These are phyloP conservation scores for Meiosimyza decipiens DNA, from an alignment of 2,888 invertebrate species.

Conservation along the genomic window DNA sequence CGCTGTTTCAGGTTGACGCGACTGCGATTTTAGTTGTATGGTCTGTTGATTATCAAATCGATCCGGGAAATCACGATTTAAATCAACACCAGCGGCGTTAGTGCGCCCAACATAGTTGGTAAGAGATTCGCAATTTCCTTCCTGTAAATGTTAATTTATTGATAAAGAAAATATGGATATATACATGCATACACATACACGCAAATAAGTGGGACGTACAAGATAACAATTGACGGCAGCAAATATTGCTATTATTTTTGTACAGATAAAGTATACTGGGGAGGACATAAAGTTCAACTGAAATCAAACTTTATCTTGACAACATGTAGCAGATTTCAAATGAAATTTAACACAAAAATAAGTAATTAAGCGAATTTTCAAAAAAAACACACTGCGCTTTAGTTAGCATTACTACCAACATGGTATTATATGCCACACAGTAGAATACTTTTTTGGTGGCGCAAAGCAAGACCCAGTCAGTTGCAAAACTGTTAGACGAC, in stretches of 20 bases:
- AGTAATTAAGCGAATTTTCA: too few species aligned
- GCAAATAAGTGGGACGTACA: neutral
- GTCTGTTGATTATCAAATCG: conserved; percentile 74
- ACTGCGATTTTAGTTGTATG: conserved; percentile 63
- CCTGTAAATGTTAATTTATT: conserved; percentile 68
- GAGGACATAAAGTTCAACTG: too few species aligned
- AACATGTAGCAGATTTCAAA: too few species aligned
- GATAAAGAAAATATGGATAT: conserved; percentile 3
- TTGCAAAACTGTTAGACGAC: too few species aligned
- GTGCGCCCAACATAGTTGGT: conserved; percentile 77
- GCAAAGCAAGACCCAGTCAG: too few species aligned
- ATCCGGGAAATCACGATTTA: conserved; percentile 94
- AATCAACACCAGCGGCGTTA: conserved; percentile 83
- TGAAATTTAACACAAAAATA: too few species aligned
- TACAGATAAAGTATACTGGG: too few species aligned
- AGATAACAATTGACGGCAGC: neutral
- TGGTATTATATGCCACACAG: too few species aligned
- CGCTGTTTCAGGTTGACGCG: conserved; percentile 86
- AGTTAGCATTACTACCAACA: too few species aligned
- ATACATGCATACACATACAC: neutral
- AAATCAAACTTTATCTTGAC: too few species aligned
- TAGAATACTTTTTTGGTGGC: too few species aligned
- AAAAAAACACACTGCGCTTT: too few species aligned
- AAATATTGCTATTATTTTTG: neutral
- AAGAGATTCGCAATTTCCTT: conserved; percentile 82